Conservation (phyloP, 2,113 vertebrate species). For the Sinocyclocheilus grahami region DNA sequence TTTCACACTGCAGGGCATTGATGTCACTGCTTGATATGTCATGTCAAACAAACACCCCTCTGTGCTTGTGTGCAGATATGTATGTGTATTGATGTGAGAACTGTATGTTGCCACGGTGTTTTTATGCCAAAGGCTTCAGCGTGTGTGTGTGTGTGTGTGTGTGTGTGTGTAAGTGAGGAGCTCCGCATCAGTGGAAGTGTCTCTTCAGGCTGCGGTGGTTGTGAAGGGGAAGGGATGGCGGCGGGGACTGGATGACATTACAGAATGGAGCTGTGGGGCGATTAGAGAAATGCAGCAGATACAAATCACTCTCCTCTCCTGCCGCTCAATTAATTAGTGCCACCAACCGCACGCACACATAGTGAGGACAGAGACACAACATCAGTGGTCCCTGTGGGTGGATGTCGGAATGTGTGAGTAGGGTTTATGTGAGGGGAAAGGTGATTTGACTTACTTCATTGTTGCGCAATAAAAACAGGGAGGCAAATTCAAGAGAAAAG, state of each 20-base stretch:
- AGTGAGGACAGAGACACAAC: background rate
- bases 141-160: background rate
- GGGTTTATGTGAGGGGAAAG: background rate
- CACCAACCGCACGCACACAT: constrained; percentile 13
- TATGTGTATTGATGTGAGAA: background rate
- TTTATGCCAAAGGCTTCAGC: background rate
- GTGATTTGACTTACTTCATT: background rate
- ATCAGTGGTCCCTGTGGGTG: background rate
- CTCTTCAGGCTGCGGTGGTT: constrained; percentile 19
- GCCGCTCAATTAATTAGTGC: constrained; percentile 55
- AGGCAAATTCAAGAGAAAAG: too few species aligned
- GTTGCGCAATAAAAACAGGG: background rate
- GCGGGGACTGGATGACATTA: constrained; percentile 56
- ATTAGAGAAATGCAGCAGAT: constrained; percentile 59
- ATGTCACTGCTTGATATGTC: constrained; percentile 2
- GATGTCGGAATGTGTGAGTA: background rate
- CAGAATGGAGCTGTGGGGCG: constrained; percentile 49
- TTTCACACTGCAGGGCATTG: background rate
- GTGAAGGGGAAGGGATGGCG: constrained; percentile 33
- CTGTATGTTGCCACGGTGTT: constrained; percentile 17
- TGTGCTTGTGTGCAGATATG: background rate
- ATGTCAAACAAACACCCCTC: background rate
- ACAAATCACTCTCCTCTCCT: constrained; percentile 53
- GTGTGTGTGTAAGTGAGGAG: constrained; percentile 9
- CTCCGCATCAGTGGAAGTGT: constrained; percentile 20